Conservation (phyloP, 2,888 invertebrate genomes). For the Platycheirus rosarum region DNA sequence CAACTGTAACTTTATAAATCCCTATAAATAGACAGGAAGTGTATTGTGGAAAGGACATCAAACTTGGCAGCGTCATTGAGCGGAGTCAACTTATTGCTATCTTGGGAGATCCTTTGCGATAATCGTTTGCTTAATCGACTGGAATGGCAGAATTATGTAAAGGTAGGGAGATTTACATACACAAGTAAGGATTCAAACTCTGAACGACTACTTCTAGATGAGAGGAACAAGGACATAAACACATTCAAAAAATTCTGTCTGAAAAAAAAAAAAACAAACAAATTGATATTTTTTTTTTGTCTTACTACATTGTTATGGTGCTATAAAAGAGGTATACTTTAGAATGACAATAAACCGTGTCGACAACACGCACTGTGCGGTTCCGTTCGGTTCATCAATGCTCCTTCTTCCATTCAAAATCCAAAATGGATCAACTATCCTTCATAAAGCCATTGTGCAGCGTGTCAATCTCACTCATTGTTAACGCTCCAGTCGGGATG, state of each 20-base stretch:
- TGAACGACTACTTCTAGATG: no score
- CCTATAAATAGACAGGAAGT: no score
- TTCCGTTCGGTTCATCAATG: neutral
- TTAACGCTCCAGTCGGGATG: constrained; percentile 5
- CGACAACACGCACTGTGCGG: neutral
- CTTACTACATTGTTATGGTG: no score
- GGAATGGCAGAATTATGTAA: neutral
- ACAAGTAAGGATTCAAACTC: no score
- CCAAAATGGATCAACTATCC: neutral
- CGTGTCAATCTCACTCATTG: constrained; percentile 12
- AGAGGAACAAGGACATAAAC: no score
- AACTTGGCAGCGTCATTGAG: constrained; percentile 51
- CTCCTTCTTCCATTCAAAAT: neutral
- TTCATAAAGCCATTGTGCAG: neutral
- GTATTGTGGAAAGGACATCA: constrained; percentile 19
- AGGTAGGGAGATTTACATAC: neutral
- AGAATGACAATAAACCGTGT: constrained; percentile 12
- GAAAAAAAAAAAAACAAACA: no score
- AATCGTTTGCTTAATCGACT: constrained; percentile 52
- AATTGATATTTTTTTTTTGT: no score
- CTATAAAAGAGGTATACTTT: no score
- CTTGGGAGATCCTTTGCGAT: constrained; percentile 24
- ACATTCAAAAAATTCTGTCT: no score
- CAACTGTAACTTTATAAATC: no score
- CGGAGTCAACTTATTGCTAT: constrained; percentile 42